These are phyloP conservation scores for Abramis brama DNA, from an alignment of 2,113 vertebrate species.

Conservation along the genomic window DNA sequence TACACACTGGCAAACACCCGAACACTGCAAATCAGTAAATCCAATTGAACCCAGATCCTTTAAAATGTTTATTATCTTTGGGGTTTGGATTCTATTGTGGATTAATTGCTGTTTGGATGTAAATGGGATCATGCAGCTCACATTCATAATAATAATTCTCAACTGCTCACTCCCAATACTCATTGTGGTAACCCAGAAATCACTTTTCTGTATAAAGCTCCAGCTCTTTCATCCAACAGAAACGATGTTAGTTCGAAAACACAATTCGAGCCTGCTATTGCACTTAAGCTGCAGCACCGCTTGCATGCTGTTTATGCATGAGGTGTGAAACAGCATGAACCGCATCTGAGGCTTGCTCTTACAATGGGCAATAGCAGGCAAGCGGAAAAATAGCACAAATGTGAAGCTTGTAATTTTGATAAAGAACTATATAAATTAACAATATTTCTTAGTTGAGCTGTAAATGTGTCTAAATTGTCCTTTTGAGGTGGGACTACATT, in stretches of 20 bases:
- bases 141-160: background rate
- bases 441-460: background rate
- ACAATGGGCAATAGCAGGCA: background rate
- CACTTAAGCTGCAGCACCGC: background rate
- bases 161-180: background rate
- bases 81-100: background rate
- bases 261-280: background rate
- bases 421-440: background rate
- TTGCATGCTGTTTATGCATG: background rate
- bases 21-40: background rate
- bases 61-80: background rate
- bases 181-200: background rate
- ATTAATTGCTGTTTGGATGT: background rate
- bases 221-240: background rate
- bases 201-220: background rate
- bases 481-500: background rate
- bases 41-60: background rate
- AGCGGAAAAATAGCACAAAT: constrained; percentile 7
- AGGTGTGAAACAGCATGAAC: constrained; percentile 15
- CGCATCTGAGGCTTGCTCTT: background rate
- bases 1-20: background rate
- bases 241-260: background rate
- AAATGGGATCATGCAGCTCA: background rate
- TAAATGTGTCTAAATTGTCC: background rate
- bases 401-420: background rate